Evolutionary conservation across 2,797 vertebrate species (phyloP).

Genomic region (Phalloptychus januarius): DNA sequence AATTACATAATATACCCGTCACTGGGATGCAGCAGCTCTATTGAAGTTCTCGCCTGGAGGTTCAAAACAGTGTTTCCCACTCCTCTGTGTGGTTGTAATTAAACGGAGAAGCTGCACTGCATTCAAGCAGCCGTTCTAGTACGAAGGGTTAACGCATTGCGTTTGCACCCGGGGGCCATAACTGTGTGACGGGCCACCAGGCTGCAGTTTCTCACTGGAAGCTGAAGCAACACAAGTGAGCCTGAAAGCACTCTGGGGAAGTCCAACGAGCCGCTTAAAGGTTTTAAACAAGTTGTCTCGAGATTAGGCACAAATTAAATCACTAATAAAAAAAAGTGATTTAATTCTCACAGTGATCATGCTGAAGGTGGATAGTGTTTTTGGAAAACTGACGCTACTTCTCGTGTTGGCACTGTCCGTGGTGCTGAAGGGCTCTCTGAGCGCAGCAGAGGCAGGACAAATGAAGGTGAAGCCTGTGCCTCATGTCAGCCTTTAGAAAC

Average conservation of each 20-base stretch:
- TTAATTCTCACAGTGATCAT: neutral
- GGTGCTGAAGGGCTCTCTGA: constrained; percentile 53
- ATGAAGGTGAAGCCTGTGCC: constrained; percentile 43
- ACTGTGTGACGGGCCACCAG: constrained; percentile 6
- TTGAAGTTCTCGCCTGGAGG: constrained; percentile 37
- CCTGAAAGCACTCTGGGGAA: neutral
- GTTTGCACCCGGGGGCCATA: constrained; percentile 6
- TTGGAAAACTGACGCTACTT: neutral
- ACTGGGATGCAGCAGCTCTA: constrained; percentile 38
- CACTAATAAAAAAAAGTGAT: neutral
- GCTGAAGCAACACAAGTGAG: constrained; percentile 21
- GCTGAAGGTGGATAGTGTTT: neutral
- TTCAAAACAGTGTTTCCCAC: constrained; percentile 34
- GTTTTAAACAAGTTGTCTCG: constrained; percentile 6
- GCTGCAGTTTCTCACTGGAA: constrained; percentile 19
- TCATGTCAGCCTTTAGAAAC: constrained; percentile 38
- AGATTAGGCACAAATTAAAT: constrained; percentile 5
- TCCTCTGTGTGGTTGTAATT: constrained; percentile 47
- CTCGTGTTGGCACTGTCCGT: constrained; percentile 23
- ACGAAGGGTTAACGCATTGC: constrained; percentile 25
- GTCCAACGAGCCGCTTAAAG: constrained; percentile 17
- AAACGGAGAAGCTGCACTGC: constrained; percentile 44
- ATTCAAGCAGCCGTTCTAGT: constrained; percentile 21
- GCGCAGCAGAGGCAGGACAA: constrained; percentile 22
- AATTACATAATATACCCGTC: constrained; percentile 57